Percentiles rank a stretch among this genome's conserved stretches.
Conservation (phyloP, 2,797 vertebrate species). For the Sebastes cheni region DNA sequence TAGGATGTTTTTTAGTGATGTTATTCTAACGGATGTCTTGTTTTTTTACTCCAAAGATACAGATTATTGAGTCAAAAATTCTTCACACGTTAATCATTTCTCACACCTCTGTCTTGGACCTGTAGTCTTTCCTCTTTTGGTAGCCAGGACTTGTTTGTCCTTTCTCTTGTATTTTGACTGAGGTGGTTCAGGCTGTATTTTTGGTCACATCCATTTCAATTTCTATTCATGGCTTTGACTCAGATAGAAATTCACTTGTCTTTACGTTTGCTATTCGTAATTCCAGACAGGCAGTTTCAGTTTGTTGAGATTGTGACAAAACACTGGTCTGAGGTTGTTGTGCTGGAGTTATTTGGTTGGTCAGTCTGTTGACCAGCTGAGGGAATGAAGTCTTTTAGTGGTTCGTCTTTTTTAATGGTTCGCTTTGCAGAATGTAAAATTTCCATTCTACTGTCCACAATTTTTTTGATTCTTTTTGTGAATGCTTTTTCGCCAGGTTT, state of each 20-base stretch:
- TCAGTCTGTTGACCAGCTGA: too few species aligned
- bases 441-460: too few species aligned
- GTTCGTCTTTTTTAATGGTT: too few species aligned
- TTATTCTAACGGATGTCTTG: background rate
- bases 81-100: background rate
- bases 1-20: background rate
- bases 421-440: too few species aligned
- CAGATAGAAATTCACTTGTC: background rate
- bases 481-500: too few species aligned
- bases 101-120: background rate
- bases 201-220: background rate
- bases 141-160: background rate
- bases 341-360: too few species aligned
- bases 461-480: too few species aligned
- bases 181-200: background rate
- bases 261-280: too few species aligned
- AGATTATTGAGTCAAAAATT: background rate
- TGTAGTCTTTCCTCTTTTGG: background rate
- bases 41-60: background rate
- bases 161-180: background rate
- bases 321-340: too few species aligned
- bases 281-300: too few species aligned
- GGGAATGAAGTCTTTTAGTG: too few species aligned
- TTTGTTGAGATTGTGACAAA: too few species aligned
- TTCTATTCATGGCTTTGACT: slow-evolving; percentile 5